phyloP scores from a whole-genome alignment of 2,113 vertebrate species.

The Atrichornis clamosus region DNA sequence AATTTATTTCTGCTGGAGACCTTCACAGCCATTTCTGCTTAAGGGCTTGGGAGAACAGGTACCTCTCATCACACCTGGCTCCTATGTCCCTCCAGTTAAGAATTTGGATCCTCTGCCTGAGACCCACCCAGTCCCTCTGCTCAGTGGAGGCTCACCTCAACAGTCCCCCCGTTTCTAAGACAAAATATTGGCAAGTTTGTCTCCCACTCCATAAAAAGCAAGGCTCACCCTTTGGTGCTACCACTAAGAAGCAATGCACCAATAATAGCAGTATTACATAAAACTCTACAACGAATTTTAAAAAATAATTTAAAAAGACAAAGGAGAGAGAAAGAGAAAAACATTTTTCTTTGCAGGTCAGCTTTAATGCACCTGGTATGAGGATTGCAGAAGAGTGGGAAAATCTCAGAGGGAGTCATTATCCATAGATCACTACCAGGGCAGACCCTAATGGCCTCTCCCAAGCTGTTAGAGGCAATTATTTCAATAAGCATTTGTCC shows the following conservation, averaged over 20 bases:
- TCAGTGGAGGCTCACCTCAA: not conserved
- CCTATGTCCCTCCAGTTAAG: not conserved
- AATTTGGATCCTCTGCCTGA: not conserved
- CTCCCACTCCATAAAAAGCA: not conserved
- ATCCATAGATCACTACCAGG: constrained; percentile 55
- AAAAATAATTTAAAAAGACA: not conserved
- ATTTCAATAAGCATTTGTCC: constrained; percentile 62
- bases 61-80: not conserved
- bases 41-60: not conserved
- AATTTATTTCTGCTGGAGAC: not conserved
- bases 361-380: not conserved
- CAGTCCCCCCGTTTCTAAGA: not conserved
- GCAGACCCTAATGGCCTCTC: constrained; percentile 60
- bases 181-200: not conserved
- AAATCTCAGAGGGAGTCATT: constrained; percentile 54
- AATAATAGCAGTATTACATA: not conserved
- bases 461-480: constrained; percentile 65
- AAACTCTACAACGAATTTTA: not conserved
- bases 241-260: not conserved
- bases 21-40: not conserved
- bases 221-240: not conserved
- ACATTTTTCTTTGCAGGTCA: not conserved
- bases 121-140: not conserved
- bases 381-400: not conserved
- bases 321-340: not conserved